Base-by-base conservation (phyloP, 2,113 vertebrate species). In the Callaeas wilsoni region DNA sequence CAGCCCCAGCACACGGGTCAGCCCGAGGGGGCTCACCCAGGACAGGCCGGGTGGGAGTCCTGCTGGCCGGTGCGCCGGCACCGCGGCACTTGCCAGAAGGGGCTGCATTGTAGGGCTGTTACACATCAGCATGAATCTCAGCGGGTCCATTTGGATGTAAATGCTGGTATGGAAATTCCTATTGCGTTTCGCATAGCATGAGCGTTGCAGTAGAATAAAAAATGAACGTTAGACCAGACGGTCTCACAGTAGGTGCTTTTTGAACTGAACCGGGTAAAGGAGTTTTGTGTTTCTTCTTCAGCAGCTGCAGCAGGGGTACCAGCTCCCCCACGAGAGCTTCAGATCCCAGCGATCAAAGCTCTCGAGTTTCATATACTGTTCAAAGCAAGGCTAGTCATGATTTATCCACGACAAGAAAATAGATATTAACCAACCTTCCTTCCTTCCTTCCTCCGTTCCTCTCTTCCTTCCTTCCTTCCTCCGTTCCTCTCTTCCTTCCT, bases 171-270 rank as follows among this genome's bases (percentile, higher is more conserved):
- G 96, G 96, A 96, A 96, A 95, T 93, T 86, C 89, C 80, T 86
- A 5, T 86, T 90, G 92, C 86, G 65, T 94, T 95, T 89, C 77
- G 65, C 93, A 50, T 87, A 91, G 95, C 84, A 2, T 52, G 64
- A 92, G 44, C 86, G 89, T 92, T 95, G 94, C 80, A 27, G 41
- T 11, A 42, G 94, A 84, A 94, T 92, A 83, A 95, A 95, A 95
- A 96, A 89, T 80, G 90, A 96, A 81, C 78, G 63, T 68, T 92
- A 64, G 89, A 95, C 77, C 89, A 97, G 96, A 89, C 91, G 84
- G 87, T 80, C 84, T 89, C 91, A 64, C 96, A 91, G 87, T 93
- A 94, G 89, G 91, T 87, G 93, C 74, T 94, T 96, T 95, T 91
- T 90, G 93, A 95, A 90, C 77, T 83, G 87, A 85, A 69, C 44